Conservation (phyloP, 2,797 vertebrate species). For the Poeciliopsis presidionis region DNA sequence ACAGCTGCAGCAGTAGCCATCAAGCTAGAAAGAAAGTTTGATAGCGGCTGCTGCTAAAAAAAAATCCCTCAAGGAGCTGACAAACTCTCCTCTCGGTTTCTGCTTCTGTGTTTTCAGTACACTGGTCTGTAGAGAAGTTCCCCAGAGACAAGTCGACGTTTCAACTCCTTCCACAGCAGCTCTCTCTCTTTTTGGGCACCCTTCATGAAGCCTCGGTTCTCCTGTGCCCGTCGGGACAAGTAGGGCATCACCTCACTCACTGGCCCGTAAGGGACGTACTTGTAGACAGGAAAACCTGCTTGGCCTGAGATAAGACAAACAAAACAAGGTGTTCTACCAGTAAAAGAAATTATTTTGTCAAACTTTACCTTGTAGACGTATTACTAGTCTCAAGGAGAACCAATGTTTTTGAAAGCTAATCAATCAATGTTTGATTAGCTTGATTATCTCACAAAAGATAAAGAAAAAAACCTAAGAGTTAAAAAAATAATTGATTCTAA, state of each 20-base stretch:
- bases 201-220: conserved; percentile 90
- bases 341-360: neutral
- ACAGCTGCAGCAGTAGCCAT: conserved; percentile 44
- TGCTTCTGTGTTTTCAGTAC: conserved; percentile 55
- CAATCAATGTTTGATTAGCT: neutral
- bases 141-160: conserved; percentile 78
- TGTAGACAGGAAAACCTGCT: conserved; percentile 91
- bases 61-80: conserved; percentile 20
- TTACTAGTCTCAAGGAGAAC: neutral
- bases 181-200: conserved; percentile 82
- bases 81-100: conserved; percentile 29
- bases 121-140: conserved; percentile 77
- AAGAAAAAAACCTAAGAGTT: neutral
- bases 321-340: neutral
- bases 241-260: conserved; percentile 93
- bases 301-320: conserved; percentile 78
- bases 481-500: neutral
- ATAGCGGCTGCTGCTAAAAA: conserved; percentile 7
- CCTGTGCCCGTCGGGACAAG: conserved; percentile 89
- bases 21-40: conserved; percentile 23
- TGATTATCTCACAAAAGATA: neutral
- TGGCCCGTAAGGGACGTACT: conserved; percentile 92
- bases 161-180: conserved; percentile 90
- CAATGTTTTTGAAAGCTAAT: neutral
- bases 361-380: neutral